Evolutionary conservation across 53 echinoderm and acorn worm genomes (phyloP).

Genomic region (Paracentrotus lividus): DNA sequence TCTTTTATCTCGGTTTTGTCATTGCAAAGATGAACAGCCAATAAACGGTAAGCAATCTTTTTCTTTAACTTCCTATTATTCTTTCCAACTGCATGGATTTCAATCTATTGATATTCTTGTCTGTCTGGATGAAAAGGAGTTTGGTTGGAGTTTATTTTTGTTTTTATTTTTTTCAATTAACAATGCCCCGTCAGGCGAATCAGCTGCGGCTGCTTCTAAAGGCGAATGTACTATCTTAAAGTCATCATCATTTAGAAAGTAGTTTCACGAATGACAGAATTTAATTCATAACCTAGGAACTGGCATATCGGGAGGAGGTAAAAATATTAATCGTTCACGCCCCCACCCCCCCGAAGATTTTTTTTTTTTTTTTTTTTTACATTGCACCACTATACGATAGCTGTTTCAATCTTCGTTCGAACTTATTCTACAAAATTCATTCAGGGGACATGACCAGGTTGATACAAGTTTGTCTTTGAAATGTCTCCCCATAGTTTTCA

Average conservation of each 20-base stretch:
- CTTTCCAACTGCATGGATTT: not conserved
- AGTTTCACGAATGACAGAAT: not conserved
- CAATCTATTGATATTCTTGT: not conserved
- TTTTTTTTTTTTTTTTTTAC: no score
- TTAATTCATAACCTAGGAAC: no score
- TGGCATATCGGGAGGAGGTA: no score
- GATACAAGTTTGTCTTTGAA: no score
- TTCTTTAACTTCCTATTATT: not conserved
- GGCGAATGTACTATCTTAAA: constrained; percentile 35
- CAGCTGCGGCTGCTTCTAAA: not conserved
- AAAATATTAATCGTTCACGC: no score
- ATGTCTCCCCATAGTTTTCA: no score
- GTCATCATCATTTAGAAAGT: constrained; percentile 11
- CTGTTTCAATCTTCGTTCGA: no score
- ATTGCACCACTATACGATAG: no score
- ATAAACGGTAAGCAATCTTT: not conserved
- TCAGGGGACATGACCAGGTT: no score
- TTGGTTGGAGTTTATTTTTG: not conserved
- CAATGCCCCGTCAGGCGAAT: not conserved
- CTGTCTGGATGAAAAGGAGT: no score
- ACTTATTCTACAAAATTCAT: no score
- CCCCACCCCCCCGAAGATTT: no score
- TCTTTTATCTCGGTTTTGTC: not conserved
- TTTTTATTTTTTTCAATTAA: constrained; percentile 11
- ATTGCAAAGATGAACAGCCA: constrained; percentile 15